Base-by-base conservation (phyloP, 2,113 vertebrate species). In the Poeciliopsis occidentalis region DNA sequence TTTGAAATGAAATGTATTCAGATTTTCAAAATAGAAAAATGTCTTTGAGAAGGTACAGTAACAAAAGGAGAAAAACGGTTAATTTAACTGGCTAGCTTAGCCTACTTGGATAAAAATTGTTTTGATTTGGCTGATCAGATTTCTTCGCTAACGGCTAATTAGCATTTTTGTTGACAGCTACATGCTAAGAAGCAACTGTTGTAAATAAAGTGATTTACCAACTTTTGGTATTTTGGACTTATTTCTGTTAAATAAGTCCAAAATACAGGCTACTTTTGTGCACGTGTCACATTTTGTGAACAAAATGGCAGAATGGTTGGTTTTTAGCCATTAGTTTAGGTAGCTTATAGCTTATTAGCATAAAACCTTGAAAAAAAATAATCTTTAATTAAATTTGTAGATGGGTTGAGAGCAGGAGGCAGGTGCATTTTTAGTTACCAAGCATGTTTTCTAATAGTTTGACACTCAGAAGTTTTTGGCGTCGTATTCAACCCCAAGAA, bases 391-490 rank as follows among this genome's bases (percentile, higher is more conserved):
- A 22, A n/a, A n/a, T 54, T 8, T n/a, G 51, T 8, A 57, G 51
- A 57, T 24, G 17, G 10, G 51, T n/a, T n/a, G 24, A n/a, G 24
- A 57, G 24, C 19, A n/a, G 51, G 22, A 57, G 24, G 51, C 2
- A 57, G 17, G 3, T 57, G 19, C n/a, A n/a, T 24, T 22, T 57
- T 57, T 57, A n/a, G 22, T 57, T 57, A 57, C 51, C 51, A n/a
- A 57, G 24, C 24, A n/a, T 8, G 24, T n/a, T 60, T 65, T 69
- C 54, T 1, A 7, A 37, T 10, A 13, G 27, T 70, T 64, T 57
- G 61, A 81, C 70, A 72, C 85, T 80, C 75, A 78, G 70, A 78
- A 12, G 4, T 64, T 83, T 81, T 80, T 61, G 30, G 63, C 29
- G 24, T 17, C 39, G 73, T 70, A 81, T 83, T 76, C 57, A 64